Evolutionary conservation across 2,113 vertebrate genomes (phyloP), one percentile per base, ranked within the genome.

Genomic region (Noturus placidus): DNA sequence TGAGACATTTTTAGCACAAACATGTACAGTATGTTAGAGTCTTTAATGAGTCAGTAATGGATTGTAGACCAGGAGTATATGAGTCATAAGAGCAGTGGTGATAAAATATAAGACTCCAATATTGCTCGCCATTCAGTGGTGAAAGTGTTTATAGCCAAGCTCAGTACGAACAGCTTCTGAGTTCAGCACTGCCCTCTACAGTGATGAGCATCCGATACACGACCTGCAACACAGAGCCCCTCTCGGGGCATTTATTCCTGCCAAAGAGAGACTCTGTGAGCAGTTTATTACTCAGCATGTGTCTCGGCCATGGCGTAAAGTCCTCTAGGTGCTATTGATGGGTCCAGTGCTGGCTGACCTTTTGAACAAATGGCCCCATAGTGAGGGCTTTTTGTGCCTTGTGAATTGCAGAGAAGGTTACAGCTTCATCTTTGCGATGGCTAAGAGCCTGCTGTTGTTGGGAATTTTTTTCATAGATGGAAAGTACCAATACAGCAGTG

Each of bases 381-480:
- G 65, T 76, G 89, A 70, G 81, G 56, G 38, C 20, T 27, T 84
- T 90, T 84, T 90, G 85, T 90, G 57, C 56, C 50, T 33, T 69
- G 46, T 87, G 82, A 90, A 90, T 90, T 69, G 82, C 74, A 46
- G 46, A 86, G 84, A 89, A 83, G 89, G 87, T 88, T 87, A 82
- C 87, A 52, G 81, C 72, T 57, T 84, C 82, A 84, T 57, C 82
- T 42, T 76, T 83, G 10, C 59, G 6, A 8, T 33, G 87, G 35
- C 72, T 77, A 42, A 90, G 67, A 83, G 85, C 76, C 61, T 57
- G n/a, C 1, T 35, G 76, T 87, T 88, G 87, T 86, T 76, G 83
- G 86, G 76, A 54, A 65, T 42, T 54, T 56, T 88, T 87, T 46
- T 86, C 79, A 17, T 78, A 35, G 70, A 30, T 30, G 82, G 85